A percentile compares a stretch with the other conserved stretches of the same genome.
Evolutionary conservation across 1,140 invertebrate species (phyloP).

Genomic region (Halyomorpha halys): DNA sequence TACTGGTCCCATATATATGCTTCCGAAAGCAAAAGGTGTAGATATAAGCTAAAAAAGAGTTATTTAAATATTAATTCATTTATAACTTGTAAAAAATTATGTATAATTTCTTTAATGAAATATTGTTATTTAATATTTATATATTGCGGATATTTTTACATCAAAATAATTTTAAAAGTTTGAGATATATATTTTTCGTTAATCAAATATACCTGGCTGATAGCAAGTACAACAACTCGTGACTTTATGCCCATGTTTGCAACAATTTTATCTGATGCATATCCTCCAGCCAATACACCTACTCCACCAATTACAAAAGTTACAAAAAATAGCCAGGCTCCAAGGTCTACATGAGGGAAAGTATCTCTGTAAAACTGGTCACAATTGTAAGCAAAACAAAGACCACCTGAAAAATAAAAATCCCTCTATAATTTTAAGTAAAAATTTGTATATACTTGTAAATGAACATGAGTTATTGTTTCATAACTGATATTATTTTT

Average conservation of each 20-base stretch:
- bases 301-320: slow-evolving; percentile 77
- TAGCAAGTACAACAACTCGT: slow-evolving; percentile 67
- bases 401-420: slow-evolving; percentile 50
- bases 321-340: slow-evolving; percentile 77
- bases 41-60: slow-evolving; percentile 61
- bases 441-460: too few species aligned
- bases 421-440: not conserved
- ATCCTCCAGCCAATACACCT: slow-evolving; percentile 77
- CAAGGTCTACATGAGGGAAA: slow-evolving; percentile 75
- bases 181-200: too few species aligned
- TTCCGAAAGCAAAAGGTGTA: slow-evolving; percentile 79
- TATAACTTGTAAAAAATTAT: too few species aligned
- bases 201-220: slow-evolving; percentile 47
- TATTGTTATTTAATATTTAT: not conserved
- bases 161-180: too few species aligned
- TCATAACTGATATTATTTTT: too few species aligned
- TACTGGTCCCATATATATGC: slow-evolving; percentile 69
- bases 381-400: slow-evolving; percentile 82
- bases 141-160: not conserved
- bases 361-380: slow-evolving; percentile 78
- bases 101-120: not conserved
- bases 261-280: slow-evolving; percentile 81
- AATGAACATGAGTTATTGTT: too few species aligned
- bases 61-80: slow-evolving; percentile 20
- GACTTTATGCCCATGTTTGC: slow-evolving; percentile 76